Base-by-base conservation (phyloP, 2,113 vertebrate species). In the Syngnathoides biaculeatus region DNA sequence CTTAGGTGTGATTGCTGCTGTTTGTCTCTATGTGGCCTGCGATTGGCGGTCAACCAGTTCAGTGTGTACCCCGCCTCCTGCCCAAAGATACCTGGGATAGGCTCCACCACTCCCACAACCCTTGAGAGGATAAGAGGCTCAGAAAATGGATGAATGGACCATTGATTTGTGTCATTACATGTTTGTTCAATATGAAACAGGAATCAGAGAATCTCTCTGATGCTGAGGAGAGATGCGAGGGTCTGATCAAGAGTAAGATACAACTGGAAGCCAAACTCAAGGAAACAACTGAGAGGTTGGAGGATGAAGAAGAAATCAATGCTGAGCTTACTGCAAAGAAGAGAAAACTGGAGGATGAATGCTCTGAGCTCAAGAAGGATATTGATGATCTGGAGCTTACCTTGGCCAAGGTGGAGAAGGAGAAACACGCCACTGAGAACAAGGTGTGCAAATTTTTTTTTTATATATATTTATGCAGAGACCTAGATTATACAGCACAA, bases 281-380 rank as follows among this genome's bases (percentile, higher is more conserved):
- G 56, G 86, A 88, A 78, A 92, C 93, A 39, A 92, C 90, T 11
- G 93, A 95, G 75, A 92, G 94, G 73, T 91, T 94, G 89, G 92
- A 94, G 10, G 80, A 84, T 22, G 75, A 94, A 73, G 94, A 95
- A 0, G 94, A 95, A 73, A 92, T 39, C 47, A 95, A 94, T 0
- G 90, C 86, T n/a, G 94, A 94, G 72, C 88, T 95, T 65, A 92
- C 93, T 55, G 90, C 85, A 77, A 95, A 94, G 65, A 88, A 86
- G 73, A 92, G 93, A 78, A 94, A 94, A 68, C 86, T 95, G 39
- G 94, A 95, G 66, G 93, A 92, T 73, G 93, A 95, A 75, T 88
- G 84, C 69, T 88, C 86, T 82, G 86, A 88, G 71, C 85, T 88
- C 56, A 88, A 88, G 72, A 89, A 88, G 64, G 79, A 79, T 24